These are phyloP conservation scores for Microplitis manilae DNA, from an alignment of 2,888 invertebrate genomes.

Conservation along the genomic window DNA sequence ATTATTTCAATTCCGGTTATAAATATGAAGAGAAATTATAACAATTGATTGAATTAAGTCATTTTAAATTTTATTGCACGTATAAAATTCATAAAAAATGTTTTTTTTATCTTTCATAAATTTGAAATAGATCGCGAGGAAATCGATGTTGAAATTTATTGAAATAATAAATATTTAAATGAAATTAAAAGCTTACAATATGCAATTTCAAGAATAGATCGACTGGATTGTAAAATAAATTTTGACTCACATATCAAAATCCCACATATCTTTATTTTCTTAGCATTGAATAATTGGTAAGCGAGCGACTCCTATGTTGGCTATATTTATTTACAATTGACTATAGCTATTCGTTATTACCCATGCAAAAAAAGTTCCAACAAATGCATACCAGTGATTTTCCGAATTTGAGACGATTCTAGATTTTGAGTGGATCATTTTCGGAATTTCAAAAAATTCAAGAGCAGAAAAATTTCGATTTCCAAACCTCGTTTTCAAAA, in stretches of 20 bases:
- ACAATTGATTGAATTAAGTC: not conserved
- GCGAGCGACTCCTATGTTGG: conserved; percentile 25
- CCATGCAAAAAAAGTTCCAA: not conserved
- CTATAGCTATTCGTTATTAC: not conserved
- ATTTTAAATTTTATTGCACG: no score
- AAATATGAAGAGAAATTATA: not conserved
- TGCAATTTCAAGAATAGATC: conserved; percentile 46
- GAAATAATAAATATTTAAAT: no score
- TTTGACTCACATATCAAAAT: conserved; percentile 52
- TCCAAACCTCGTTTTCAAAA: no score
- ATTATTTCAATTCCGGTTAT: not conserved
- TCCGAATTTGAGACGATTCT: no score
- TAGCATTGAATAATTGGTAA: conserved; percentile 50
- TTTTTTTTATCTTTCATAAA: no score
- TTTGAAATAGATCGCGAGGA: no score
- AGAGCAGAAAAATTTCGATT: no score
- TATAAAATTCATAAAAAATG: no score
- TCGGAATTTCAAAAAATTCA: no score
- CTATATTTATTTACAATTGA: not conserved
- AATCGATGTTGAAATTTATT: no score
- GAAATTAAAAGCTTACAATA: not conserved
- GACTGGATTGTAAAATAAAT: conserved; percentile 45
- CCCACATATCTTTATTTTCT: conserved; percentile 48
- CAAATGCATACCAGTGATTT: no score
- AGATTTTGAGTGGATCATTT: no score